Conservation (phyloP, 2,113 vertebrate genomes). For the Calonectris borealis region DNA sequence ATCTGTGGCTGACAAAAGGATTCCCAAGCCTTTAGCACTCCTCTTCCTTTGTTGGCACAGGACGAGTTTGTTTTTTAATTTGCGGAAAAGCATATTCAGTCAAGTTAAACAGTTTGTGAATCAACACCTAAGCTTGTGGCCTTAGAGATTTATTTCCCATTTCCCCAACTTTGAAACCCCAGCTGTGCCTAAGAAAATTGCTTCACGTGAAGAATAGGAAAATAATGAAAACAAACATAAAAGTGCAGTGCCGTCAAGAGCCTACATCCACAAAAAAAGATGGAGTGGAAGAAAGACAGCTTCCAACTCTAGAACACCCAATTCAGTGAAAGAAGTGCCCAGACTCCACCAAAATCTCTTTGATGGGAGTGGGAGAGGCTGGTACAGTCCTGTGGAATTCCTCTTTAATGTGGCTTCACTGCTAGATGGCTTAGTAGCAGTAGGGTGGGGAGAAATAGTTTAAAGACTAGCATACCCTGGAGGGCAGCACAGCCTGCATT, state of each 20-base stretch:
- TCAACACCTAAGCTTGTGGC: slow-evolving; percentile 2
- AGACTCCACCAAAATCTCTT: neutral
- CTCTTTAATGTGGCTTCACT: neutral
- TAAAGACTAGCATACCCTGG: neutral
- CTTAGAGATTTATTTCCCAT: slow-evolving; percentile 50
- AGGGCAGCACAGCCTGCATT: neutral
- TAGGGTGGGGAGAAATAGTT: neutral
- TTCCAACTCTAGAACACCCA: neutral
- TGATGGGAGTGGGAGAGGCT: neutral
- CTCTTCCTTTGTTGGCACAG: slow-evolving; percentile 8
- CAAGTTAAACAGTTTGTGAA: slow-evolving; percentile 14
- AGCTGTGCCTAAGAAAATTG: slow-evolving; percentile 44
- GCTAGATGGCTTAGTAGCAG: neutral
- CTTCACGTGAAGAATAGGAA: slow-evolving; percentile 45
- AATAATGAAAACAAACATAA: slow-evolving; percentile 63
- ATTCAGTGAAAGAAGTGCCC: neutral
- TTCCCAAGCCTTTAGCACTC: neutral
- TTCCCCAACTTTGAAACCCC: slow-evolving; percentile 36
- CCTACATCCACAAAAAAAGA: neutral
- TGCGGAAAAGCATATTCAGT: slow-evolving; percentile 6
- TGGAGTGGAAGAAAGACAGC: neutral
- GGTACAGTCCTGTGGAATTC: neutral
- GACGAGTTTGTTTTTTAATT: slow-evolving; percentile 22
- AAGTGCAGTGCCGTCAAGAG: neutral
- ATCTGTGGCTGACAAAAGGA: slow-evolving; percentile 8